Base-by-base conservation (phyloP, 2,113 vertebrate genomes). In the Lepus europaeus region DNA sequence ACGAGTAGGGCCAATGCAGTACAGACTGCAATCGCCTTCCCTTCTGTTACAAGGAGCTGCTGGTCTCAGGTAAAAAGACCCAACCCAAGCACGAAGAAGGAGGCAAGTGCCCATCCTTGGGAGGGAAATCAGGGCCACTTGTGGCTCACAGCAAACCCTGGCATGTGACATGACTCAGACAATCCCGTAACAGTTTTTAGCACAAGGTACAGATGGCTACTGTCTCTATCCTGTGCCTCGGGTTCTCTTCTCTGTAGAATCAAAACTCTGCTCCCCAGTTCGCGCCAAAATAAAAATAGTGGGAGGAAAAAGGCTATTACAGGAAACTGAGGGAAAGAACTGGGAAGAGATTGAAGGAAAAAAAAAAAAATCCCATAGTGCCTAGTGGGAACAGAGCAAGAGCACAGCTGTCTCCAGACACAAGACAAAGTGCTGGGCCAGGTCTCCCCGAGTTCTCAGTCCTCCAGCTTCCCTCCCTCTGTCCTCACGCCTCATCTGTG, bases 1-100 rank as follows among this genome's bases (percentile, higher is more conserved):
- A 98, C 68, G 87, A 0, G 81, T 96, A 98, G 97, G 98, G 97
- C 97, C 97, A 97, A 97, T 66, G 91, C 97, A 97, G 95, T 95
- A 88, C 96, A 98, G 93, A 96, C 94, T 94, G 96, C 95, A 97
- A 95, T 66, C 59, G 88, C 96, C 95, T 97, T 98, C 94, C 63
- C 96, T 96, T 49, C 97, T 97, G 97, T 95, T 96, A 90, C 91
- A 91, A 97, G 80, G 69, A 97, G 96, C 90, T 89, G 36, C 68
- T 72, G 33, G 49, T 66, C 39, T 76, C 69, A 96, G 74, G 88
- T 95, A 22, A 82, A 91, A 90, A 90, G n/a, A 83, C 4, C 16
- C 64, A 86, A 53, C 0, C 29, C 4, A 12, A 19, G 1, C 7
- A 29, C 27, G 66, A 83, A 22, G 9, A 82, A 78, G 36, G 0